These are phyloP conservation scores for Monopis laevigella DNA, from an alignment of 2,888 invertebrate species.

Conservation along the genomic window DNA sequence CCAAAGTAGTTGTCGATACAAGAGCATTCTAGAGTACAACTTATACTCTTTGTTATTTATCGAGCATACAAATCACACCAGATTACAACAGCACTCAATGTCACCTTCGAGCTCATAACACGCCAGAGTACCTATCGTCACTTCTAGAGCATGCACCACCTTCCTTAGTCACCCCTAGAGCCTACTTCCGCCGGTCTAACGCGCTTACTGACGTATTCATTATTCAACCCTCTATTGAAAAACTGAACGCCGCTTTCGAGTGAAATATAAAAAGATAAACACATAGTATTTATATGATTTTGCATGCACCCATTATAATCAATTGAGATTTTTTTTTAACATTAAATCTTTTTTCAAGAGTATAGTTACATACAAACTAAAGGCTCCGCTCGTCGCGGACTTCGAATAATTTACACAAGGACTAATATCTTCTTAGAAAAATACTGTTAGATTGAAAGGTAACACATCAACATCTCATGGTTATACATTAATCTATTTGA, in stretches of 20 bases:
- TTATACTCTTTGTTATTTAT: no score
- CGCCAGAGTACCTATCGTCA: background rate
- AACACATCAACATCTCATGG: slow-evolving; percentile 61
- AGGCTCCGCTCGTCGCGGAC: slow-evolving; percentile 45
- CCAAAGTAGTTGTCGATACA: no score
- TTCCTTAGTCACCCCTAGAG: no score
- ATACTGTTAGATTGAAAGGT: slow-evolving; percentile 67
- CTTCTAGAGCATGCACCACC: no score
- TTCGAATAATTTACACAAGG: slow-evolving; percentile 60
- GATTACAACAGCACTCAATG: no score
- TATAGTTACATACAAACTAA: slow-evolving; percentile 55
- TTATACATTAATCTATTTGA: slow-evolving; percentile 46
- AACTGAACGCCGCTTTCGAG: slow-evolving; percentile 53
- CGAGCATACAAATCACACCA: no score
- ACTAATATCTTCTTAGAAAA: slow-evolving; percentile 69
- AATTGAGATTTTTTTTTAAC: slow-evolving; percentile 61
- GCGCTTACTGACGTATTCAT: slow-evolving; percentile 13
- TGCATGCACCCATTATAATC: slow-evolving; percentile 65
- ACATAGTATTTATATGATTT: slow-evolving; percentile 58
- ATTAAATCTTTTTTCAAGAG: slow-evolving; percentile 55
- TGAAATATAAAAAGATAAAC: slow-evolving; percentile 67
- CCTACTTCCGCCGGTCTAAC: no score
- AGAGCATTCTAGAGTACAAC: no score
- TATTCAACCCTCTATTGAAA: slow-evolving; percentile 45
- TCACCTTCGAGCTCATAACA: no score